phyloP scores from a whole-genome alignment of 2,797 vertebrate species.

The Sebastes glaucus region DNA sequence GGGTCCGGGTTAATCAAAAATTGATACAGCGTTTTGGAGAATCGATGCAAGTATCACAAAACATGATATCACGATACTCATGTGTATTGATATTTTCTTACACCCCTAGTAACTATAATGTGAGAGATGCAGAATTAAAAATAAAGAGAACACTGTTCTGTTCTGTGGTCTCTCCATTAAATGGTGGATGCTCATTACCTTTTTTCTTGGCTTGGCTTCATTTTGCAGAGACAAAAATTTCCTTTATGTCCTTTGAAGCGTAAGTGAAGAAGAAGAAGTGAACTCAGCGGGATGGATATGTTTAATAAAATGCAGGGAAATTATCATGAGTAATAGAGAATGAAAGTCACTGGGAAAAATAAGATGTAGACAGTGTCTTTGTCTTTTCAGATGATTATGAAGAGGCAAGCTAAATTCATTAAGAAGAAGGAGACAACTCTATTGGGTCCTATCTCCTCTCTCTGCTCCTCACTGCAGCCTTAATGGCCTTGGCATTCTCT shows the following conservation, averaged over 20 bases:
- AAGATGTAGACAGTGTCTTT: conserved; percentile 13
- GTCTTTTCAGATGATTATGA: conserved; percentile 35
- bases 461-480: conserved; percentile 24
- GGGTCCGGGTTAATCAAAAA: too few relatives aligned
- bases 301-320: background rate
- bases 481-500: conserved; percentile 42
- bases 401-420: conserved; percentile 40
- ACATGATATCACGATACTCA: too few relatives aligned
- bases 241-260: background rate
- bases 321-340: background rate
- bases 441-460: conserved; percentile 41
- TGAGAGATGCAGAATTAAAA: background rate
- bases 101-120: background rate
- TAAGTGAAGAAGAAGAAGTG: conserved; percentile 9
- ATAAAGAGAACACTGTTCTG: background rate
- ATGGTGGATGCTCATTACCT: background rate
- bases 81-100: too few relatives aligned
- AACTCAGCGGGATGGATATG: background rate
- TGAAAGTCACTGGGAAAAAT: conserved; percentile 2
- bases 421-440: conserved; percentile 27
- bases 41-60: too few relatives aligned
- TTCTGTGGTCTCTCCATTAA: background rate
- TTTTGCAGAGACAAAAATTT: background rate
- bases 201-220: background rate
- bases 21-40: too few relatives aligned